A percentile compares a stretch with the other conserved stretches of the same genome.
phyloP scores from a whole-genome alignment of 2,888 invertebrate genomes.

The Serripes groenlandicus region DNA sequence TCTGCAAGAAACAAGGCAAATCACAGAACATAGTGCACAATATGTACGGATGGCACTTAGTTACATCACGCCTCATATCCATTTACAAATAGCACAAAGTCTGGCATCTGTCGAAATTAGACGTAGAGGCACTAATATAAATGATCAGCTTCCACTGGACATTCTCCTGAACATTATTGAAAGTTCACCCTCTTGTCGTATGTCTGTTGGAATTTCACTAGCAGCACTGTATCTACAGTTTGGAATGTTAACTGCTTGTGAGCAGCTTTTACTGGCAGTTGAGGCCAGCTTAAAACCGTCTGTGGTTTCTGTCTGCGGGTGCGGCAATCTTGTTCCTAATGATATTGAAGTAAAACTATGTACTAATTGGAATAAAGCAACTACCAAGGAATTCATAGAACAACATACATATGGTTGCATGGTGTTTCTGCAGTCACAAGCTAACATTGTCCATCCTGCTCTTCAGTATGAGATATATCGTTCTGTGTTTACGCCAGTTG shows the following conservation, averaged over 20 bases:
- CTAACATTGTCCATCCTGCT: conserved; percentile 2
- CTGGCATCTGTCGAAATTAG: no score
- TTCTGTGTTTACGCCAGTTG: no score
- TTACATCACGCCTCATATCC: no score
- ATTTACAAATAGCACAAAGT: no score
- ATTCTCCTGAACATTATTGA: no score
- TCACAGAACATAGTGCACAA: no score
- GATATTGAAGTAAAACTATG: not conserved
- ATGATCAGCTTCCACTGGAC: no score
- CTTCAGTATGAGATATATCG: no score
- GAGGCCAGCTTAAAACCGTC: not conserved
- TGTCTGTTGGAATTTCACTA: not conserved
- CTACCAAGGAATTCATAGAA: not conserved
- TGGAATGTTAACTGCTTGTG: not conserved
- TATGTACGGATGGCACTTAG: no score
- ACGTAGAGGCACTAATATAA: no score
- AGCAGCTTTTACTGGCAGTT: not conserved
- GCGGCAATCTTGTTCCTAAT: not conserved
- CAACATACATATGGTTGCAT: not conserved
- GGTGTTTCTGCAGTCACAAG: conserved; percentile 6
- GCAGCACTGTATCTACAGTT: not conserved
- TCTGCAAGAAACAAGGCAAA: no score
- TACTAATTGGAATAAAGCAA: not conserved
- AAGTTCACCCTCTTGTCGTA: no score
- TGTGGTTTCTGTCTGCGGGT: not conserved